phyloP scores from a whole-genome alignment of 2,797 vertebrate genomes.

The Hippocampus kuda region DNA sequence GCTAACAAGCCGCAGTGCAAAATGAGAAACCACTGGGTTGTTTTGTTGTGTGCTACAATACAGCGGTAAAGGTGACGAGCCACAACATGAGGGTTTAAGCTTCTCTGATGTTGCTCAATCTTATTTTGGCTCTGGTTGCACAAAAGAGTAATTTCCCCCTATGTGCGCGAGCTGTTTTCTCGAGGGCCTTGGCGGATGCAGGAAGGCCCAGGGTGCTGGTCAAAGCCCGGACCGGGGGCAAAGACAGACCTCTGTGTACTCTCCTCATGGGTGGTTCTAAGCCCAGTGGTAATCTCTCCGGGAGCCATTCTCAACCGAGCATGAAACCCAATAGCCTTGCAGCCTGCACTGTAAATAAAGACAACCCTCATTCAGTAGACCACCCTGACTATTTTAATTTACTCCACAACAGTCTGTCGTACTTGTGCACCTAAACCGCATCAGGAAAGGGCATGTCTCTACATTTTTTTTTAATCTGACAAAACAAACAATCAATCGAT shows the following conservation, averaged over 20 bases:
- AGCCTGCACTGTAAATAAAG: slow-evolving; percentile 58
- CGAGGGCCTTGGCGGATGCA: slow-evolving; percentile 33
- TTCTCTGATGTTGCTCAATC: slow-evolving; percentile 37
- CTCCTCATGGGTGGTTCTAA: slow-evolving; percentile 46
- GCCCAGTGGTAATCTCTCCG: slow-evolving; percentile 53
- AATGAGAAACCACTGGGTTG: neutral
- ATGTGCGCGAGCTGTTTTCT: slow-evolving; percentile 32
- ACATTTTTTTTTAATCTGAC: neutral
- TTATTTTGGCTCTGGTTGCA: slow-evolving; percentile 37
- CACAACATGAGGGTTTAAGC: slow-evolving; percentile 24
- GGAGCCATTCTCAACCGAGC: slow-evolving; percentile 58
- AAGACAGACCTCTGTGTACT: slow-evolving; percentile 50
- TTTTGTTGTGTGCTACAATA: slow-evolving; percentile 3
- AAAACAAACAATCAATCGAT: neutral
- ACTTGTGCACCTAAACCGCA: neutral
- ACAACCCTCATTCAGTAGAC: slow-evolving; percentile 52
- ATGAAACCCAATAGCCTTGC: slow-evolving; percentile 56
- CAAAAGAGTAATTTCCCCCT: slow-evolving; percentile 43
- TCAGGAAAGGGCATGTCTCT: neutral
- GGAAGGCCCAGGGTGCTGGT: slow-evolving; percentile 46
- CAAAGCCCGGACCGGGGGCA: slow-evolving; percentile 50
- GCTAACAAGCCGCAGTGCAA: neutral
- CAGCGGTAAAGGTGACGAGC: neutral
- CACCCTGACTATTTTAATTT: slow-evolving; percentile 43
- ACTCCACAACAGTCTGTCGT: neutral